A percentile compares a stretch with the other conserved stretches of the same genome.
Evolutionary conservation across 2,113 vertebrate species (phyloP).

Genomic region (Pedetes capensis): DNA sequence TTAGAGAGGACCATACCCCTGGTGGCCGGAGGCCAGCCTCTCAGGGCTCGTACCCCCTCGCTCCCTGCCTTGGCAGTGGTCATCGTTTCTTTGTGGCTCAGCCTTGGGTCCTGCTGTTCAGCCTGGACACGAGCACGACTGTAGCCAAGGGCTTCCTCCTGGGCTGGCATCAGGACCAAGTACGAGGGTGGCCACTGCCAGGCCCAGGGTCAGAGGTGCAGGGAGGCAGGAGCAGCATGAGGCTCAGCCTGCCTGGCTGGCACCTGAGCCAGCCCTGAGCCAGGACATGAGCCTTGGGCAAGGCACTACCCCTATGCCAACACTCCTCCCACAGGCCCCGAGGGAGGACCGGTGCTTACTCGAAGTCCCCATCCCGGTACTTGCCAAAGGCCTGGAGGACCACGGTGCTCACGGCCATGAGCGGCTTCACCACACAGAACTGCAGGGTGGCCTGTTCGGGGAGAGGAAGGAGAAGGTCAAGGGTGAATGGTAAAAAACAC

Average conservation of each 20-base stretch:
- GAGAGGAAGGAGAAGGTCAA: neutral
- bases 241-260: neutral
- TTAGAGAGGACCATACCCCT: accelerated
- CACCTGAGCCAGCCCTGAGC: neutral
- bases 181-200: neutral
- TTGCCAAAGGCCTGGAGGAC: conserved; percentile 95
- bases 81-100: neutral
- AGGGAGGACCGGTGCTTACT: conserved; percentile 84
- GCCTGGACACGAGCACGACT: neutral
- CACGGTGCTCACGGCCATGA: conserved; percentile 95
- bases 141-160: neutral
- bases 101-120: too few relatives aligned
- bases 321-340: accelerated
- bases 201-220: neutral
- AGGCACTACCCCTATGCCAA: neutral
- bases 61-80: neutral
- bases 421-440: conserved; percentile 96
- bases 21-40: neutral
- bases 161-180: neutral
- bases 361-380: conserved; percentile 97
- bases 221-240: accelerated
- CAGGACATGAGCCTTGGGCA: too few relatives aligned
- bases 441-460: conserved; percentile 92
- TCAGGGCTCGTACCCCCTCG: neutral
- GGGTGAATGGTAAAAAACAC: neutral